Percentiles rank a stretch among this genome's conserved stretches.
Conservation (phyloP, 1,140 invertebrate species). For the Cataglyphis hispanica region DNA sequence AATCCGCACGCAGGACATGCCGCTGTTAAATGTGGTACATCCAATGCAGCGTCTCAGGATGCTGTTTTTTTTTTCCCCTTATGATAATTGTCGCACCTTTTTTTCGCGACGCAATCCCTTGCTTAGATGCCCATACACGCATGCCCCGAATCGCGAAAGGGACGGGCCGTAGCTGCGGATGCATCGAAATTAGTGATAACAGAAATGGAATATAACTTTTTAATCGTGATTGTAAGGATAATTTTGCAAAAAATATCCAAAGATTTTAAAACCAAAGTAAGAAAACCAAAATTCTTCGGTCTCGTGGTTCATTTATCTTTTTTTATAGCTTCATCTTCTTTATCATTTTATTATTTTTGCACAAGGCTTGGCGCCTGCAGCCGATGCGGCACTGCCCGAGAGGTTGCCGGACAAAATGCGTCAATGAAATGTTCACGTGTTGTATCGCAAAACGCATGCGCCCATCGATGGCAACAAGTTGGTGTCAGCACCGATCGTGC, state of each 20-base stretch:
- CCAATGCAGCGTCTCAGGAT: not conserved
- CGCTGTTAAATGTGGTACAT: not conserved
- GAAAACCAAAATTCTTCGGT: not conserved
- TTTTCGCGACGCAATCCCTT: slow-evolving; percentile 16
- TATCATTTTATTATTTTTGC: not conserved
- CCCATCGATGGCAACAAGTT: slow-evolving; percentile 75
- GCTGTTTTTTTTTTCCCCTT: too few species aligned
- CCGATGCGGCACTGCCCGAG: slow-evolving; percentile 42
- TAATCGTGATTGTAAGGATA: not conserved
- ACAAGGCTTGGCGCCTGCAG: not conserved
- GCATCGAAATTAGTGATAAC: not conserved
- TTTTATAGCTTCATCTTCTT: not conserved
- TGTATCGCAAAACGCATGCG: slow-evolving; percentile 72
- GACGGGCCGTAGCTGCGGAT: not conserved
- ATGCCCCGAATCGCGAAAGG: not conserved
- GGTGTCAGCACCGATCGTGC: slow-evolving; percentile 68
- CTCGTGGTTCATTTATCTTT: not conserved
- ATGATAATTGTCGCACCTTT: not conserved
- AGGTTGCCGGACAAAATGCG: slow-evolving; percentile 59
- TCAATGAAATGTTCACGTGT: slow-evolving; percentile 65
- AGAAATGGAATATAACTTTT: not conserved
- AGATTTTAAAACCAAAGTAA: too few species aligned
- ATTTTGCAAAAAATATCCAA: not conserved
- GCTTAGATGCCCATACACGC: too few species aligned
- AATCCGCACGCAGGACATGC: slow-evolving; percentile 13